Evolutionary conservation across 2,888 invertebrate genomes (phyloP), one percentile per base, ranked within the genome.

Genomic region (Polydrusus pterygomalis): DNA sequence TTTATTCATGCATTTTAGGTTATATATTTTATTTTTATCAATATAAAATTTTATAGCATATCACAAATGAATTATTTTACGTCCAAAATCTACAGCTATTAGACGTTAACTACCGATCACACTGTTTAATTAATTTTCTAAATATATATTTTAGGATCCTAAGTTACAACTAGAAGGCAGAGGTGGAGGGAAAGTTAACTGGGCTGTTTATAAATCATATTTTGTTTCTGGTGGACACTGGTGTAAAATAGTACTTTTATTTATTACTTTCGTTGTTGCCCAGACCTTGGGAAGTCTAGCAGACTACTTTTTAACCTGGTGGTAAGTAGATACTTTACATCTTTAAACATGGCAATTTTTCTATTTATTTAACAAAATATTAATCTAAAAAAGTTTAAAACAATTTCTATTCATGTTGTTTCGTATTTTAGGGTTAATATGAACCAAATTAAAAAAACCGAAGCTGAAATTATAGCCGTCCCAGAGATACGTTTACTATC

Each of bases 261-360:
- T 79, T 9, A 43, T 70, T 6, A 90, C 93, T 38, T 94, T 93
- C 79, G 80, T 92, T 20, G 77, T 92, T 0, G 90, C 95, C 0
- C 96, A 96, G 87, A 81, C 91, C 5, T 87, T 93, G 47, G 94
- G 93, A 1, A 95, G 95, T 10, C 90, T 91, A 9, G 91, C 93
- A 0, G 96, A 96, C 85, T 95, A 92, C 88, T 96, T 94, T 89
- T 90, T 95, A 7, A 91, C 93, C 5, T 92, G 91, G 83, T 96
- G 95, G 95, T 92, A 82, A 65, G 43, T 45, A 18, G 8, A 49
- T 49, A 18, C 13, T 43, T 1, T 43, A 6, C n/a, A 43, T n/a
- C 11, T 6, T 9, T 25, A 25, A 54, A 18, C 1, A 56, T 8
- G 8, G 18, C 8, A 56, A 56, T 38, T 18, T 34, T 20, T 6